Percentiles rank a stretch among this genome's conserved stretches.
phyloP scores from a whole-genome alignment of 2,113 vertebrate genomes.

The Pungitius pungitius region DNA sequence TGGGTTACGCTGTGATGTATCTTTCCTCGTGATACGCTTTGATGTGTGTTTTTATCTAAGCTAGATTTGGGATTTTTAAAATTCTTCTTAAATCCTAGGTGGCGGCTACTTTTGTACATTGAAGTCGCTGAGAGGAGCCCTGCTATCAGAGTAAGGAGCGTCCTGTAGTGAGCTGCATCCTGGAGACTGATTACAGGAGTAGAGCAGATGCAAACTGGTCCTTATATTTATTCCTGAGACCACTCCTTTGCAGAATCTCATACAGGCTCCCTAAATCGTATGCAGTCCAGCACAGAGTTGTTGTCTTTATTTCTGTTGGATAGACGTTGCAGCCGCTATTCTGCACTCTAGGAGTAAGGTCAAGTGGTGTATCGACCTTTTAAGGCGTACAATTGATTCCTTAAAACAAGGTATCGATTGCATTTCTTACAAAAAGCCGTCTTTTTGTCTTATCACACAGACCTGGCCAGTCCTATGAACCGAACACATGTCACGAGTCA shows the following conservation, averaged over 20 bases:
- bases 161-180: slow-evolving; percentile 14
- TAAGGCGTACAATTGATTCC: too few species aligned
- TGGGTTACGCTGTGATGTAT: not conserved
- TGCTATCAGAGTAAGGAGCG: slow-evolving; percentile 8
- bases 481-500: too few species aligned
- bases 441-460: too few species aligned
- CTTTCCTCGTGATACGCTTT: not conserved
- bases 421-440: too few species aligned
- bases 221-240: not conserved
- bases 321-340: not conserved
- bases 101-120: too few species aligned
- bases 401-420: too few species aligned
- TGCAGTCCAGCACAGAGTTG: not conserved
- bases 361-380: too few species aligned
- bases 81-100: not conserved
- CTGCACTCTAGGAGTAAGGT: not conserved
- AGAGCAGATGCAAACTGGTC: slow-evolving; percentile 11
- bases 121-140: not conserved
- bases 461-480: too few species aligned
- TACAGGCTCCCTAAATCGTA: not conserved
- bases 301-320: not conserved
- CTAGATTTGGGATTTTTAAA: not conserved
- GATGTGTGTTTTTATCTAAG: not conserved
- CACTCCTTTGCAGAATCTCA: not conserved
- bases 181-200: slow-evolving; percentile 10